Evolutionary conservation across 2,113 vertebrate genomes (phyloP), one percentile per base, ranked within the genome.

Genomic region (Cyrtonyx montezumae): DNA sequence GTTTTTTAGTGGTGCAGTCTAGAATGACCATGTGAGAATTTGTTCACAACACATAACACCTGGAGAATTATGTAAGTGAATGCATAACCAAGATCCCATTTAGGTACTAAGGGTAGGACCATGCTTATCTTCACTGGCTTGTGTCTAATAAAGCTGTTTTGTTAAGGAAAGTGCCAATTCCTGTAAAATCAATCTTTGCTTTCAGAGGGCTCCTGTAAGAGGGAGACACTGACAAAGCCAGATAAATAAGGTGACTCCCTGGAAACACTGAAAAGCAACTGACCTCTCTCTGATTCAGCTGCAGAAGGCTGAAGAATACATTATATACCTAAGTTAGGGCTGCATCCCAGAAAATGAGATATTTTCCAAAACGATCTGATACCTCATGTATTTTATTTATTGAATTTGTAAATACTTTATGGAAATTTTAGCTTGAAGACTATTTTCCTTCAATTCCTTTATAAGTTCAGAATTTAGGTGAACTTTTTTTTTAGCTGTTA

Each of bases 71-170:
- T 49, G 5, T 53, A 22, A 81, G 13, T 36, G 40, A 79, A n/a
- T 32, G 42, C 21, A 15, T 58, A 85, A 51, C 10, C 37, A 62
- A 49, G 65, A 8, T 78, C 28, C 23, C 5, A 19, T 36, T 87
- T 76, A 65, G 55, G 15, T 25, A 89, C 9, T 11, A 28, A 66
- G 43, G 23, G 22, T 61, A 4, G 6, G 36, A 66, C 46, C 20
- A 46, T 76, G n/a, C 32, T 78, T 70, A 40, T 71, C 30, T 51
- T 74, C 46, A 46, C 42, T 51, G 58, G 8, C 9, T 81, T 82
- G 36, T 76, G 36, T 26, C 63, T 89, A 79, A 91, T 84, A 18
- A 81, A 82, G 40, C 40, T 81, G 34, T 65, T 93, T 86, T 75
- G 42, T 79, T 76, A 56, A 87, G 43, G 17, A 51, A 68, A 76